Evolutionary conservation across 2,888 invertebrate species (phyloP).

Genomic region (Calliopum simillimum): DNA sequence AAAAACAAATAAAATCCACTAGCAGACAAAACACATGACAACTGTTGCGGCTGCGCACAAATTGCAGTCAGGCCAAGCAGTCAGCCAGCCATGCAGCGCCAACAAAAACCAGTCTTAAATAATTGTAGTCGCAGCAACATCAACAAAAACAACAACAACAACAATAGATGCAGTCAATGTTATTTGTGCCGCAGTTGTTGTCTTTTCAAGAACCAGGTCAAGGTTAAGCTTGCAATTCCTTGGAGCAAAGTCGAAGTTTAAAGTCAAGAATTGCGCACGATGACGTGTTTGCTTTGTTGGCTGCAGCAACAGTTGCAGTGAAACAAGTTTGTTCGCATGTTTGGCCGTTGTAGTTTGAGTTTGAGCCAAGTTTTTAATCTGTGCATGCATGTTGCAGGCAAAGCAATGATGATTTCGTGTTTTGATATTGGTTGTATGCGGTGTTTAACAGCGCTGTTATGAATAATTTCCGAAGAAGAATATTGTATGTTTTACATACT

Average conservation of each 20-base stretch:
- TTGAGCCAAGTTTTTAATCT: conserved; percentile 34
- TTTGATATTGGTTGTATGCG: neutral
- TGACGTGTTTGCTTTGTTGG: conserved; percentile 34
- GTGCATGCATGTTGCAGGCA: neutral
- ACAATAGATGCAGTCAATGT: conserved; percentile 45
- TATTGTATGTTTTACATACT: too few relatives aligned
- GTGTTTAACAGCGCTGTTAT: conserved; percentile 7
- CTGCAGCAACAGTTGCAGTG: too few relatives aligned
- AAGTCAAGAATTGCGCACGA: conserved; percentile 56
- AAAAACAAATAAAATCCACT: conserved; percentile 19
- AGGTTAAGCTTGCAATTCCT: conserved; percentile 58
- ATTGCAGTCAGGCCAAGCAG: conserved; percentile 20
- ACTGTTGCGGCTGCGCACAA: neutral
- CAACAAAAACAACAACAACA: conserved; percentile 20
- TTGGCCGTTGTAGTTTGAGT: conserved; percentile 51
- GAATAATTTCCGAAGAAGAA: too few relatives aligned
- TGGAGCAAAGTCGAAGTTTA: conserved; percentile 57
- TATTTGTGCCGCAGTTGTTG: too few relatives aligned
- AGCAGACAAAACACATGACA: conserved; percentile 11
- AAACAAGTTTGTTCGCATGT: conserved; percentile 9
- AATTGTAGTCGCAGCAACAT: conserved; percentile 39
- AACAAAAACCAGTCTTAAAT: conserved; percentile 38
- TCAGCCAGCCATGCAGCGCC: too few relatives aligned
- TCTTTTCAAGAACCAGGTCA: conserved; percentile 67
- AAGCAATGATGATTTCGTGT: neutral